phyloP scores from a whole-genome alignment of 1,140 invertebrate genomes.

The Drosophila biarmipes region DNA sequence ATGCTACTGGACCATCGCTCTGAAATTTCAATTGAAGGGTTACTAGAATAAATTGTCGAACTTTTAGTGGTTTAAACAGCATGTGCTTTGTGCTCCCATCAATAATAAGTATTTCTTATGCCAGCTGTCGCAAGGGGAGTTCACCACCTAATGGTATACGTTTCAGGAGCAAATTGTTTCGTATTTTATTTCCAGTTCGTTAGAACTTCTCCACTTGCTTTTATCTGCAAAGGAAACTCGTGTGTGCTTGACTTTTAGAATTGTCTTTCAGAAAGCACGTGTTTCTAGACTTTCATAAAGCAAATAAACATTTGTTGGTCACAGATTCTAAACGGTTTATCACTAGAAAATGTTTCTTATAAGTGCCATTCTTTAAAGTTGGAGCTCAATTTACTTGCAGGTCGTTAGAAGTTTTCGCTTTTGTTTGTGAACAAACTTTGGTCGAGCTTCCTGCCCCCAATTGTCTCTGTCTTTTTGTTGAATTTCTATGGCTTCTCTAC shows the following conservation, averaged over 20 bases:
- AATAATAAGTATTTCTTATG: constrained; percentile 14
- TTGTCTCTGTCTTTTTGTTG: background rate
- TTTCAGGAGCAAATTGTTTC: constrained; percentile 8
- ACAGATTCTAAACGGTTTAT: background rate
- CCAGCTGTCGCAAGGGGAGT: background rate
- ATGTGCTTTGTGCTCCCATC: constrained; percentile 20
- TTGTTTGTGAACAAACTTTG: background rate
- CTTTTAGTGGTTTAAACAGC: constrained; percentile 13
- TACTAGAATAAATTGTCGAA: constrained; percentile 38
- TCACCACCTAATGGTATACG: constrained; percentile 5
- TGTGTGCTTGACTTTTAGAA: background rate
- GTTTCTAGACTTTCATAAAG: background rate
- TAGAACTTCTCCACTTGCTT: background rate
- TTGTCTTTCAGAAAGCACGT: background rate
- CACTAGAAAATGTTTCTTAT: background rate
- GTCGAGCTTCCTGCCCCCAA: background rate
- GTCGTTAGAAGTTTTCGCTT: background rate
- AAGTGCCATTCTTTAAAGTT: background rate
- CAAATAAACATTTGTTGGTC: background rate
- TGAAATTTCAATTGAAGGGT: constrained; percentile 25
- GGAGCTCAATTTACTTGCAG: background rate
- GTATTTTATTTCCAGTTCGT: constrained; percentile 11
- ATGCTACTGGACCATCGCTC: constrained; percentile 25
- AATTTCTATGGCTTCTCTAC: background rate
- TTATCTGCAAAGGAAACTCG: background rate